Evolutionary conservation across 2,888 invertebrate species (phyloP).

Genomic region (Nymphalis polychloros): DNA sequence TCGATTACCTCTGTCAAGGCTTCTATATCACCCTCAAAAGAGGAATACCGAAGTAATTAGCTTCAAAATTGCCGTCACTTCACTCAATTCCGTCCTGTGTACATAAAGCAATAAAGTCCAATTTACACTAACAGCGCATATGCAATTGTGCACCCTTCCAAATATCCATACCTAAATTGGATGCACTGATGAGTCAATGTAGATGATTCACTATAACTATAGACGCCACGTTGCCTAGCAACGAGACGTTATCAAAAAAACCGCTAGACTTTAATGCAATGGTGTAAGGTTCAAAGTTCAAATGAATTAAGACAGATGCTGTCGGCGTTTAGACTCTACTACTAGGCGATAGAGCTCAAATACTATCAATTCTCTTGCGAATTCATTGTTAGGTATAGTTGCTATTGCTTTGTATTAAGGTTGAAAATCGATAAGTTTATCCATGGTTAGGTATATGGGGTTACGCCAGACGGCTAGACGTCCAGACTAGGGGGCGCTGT

Average conservation of each 20-base stretch:
- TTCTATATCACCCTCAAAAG: slow-evolving; percentile 36
- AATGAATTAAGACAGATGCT: slow-evolving; percentile 13
- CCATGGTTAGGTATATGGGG: slow-evolving; percentile 40
- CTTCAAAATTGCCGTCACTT: slow-evolving; percentile 25
- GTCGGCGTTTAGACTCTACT: slow-evolving; percentile 30
- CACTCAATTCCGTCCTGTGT: slow-evolving; percentile 20
- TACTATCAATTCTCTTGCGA: slow-evolving; percentile 31
- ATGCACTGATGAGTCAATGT: slow-evolving; percentile 38
- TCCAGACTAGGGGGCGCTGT: slow-evolving; percentile 47
- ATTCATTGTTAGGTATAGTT: slow-evolving; percentile 34
- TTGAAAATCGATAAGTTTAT: slow-evolving; percentile 22
- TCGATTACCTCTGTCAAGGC: slow-evolving; percentile 36
- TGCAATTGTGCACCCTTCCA: slow-evolving; percentile 31
- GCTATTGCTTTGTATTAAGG: slow-evolving; percentile 30
- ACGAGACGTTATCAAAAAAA: slow-evolving; percentile 25
- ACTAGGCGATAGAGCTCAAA: slow-evolving; percentile 31
- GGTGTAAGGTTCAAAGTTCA: slow-evolving; percentile 28
- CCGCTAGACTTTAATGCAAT: slow-evolving; percentile 14
- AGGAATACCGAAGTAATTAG: slow-evolving; percentile 36
- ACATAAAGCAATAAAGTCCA: slow-evolving; percentile 9
- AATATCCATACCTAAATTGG: slow-evolving; percentile 37
- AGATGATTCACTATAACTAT: slow-evolving; percentile 29
- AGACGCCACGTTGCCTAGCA: slow-evolving; percentile 36
- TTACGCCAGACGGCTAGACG: slow-evolving; percentile 48
- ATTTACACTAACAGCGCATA: slow-evolving; percentile 14